These are phyloP conservation scores for Fratercula arctica DNA, from an alignment of 2,797 vertebrate genomes.

Conservation along the genomic window DNA sequence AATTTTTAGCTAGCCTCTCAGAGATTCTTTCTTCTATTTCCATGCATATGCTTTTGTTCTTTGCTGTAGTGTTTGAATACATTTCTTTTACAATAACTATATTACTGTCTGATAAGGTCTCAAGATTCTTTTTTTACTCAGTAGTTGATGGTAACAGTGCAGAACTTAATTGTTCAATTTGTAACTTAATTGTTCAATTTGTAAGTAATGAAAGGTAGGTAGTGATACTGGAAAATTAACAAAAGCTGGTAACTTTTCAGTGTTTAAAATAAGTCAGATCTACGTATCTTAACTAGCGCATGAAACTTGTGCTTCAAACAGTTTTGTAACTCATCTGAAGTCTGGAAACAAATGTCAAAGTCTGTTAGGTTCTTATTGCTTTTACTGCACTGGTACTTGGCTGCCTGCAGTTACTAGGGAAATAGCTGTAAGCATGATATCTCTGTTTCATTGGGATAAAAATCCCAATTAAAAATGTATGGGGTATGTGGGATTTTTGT, in stretches of 20 bases:
- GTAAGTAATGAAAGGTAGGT: background rate
- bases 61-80: background rate
- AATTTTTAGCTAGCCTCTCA: background rate
- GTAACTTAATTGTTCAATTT: background rate
- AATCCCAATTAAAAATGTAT: background rate
- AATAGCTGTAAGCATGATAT: background rate
- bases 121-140: background rate
- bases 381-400: background rate
- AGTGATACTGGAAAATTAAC: background rate
- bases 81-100: background rate
- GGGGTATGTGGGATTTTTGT: no score
- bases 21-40: background rate
- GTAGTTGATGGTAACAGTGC: background rate
- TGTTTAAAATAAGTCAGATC: background rate
- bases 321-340: background rate
- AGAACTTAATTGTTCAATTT: background rate
- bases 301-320: background rate
- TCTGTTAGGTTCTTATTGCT: background rate
- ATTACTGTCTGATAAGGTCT: background rate
- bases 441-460: background rate
- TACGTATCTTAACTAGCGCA: background rate
- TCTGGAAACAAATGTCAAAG: background rate
- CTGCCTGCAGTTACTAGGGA: background rate
- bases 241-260: background rate
- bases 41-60: background rate